Evolutionary conservation across 2,797 vertebrate genomes (phyloP), one percentile per base, ranked within the genome.

Genomic region (Scleropages formosus): DNA sequence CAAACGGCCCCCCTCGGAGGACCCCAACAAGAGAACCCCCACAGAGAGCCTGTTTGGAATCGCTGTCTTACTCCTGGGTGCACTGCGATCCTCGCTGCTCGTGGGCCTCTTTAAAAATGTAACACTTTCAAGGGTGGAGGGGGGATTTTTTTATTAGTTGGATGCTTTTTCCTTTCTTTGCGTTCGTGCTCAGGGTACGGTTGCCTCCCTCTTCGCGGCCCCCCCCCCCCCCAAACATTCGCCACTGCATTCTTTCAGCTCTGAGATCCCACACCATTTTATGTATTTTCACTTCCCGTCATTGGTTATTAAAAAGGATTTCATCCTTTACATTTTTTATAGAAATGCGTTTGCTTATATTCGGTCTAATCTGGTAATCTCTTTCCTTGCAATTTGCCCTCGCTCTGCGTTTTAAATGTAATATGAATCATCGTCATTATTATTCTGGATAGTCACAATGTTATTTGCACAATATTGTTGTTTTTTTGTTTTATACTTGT

Each of bases 101-200:
- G 24, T 62, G 65, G 65, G 77, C 72, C 69, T 69, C 66, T 62
- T 74, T 74, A 73, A 61, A 77, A 69, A 78, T 74, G 4, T 46
- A 56, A 69, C 20, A 74, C 60, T 74, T 72, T 72, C 27, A 44
- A 75, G 49, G 24, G 26, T 10, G 26, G 56, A 16, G 39, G 51
- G 59, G 67, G 68, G 24, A 58, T 46, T 75, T 67, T 56, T 27
- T 60, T 71, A 76, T 56, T 70, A 70, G 58, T 62, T 47, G 73
- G 44, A 49, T 77, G 67, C 62, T 39, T 20, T 78, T 69, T 69
- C 64, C 64, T 61, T 63, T 73, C 53, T 18, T 16, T 59, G 31
- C 72, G 73, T 69, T 53, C 15, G 47, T 69, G 65, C 58, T 69
- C 39, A 44, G 47, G 72, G 69, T 68, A 67, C 58, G 51, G 12